Evolutionary conservation across 2,113 vertebrate species (phyloP).

Genomic region (Diglossa brunneiventris): DNA sequence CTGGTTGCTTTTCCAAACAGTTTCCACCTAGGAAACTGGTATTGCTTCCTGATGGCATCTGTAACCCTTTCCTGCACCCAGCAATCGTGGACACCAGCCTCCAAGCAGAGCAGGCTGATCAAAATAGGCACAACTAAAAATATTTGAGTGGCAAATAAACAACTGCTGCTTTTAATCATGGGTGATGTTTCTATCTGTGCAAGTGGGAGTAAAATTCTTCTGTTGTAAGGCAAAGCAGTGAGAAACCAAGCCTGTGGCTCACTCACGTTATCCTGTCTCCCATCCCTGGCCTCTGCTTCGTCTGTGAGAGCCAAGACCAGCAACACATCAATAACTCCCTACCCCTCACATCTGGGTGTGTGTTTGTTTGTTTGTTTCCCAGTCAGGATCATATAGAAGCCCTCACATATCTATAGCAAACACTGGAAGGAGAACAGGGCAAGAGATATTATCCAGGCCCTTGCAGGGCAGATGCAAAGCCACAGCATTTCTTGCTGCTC

Average conservation of each 20-base stretch:
- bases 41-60: background rate
- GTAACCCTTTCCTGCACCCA: background rate
- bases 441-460: background rate
- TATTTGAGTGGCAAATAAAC: background rate
- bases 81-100: background rate
- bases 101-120: background rate
- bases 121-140: background rate
- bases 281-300: background rate
- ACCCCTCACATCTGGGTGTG: background rate
- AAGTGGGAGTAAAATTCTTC: constrained; percentile 34
- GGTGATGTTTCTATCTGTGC: background rate
- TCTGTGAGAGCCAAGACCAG: background rate
- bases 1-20: background rate
- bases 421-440: background rate
- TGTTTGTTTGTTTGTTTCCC: background rate
- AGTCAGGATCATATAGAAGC: background rate
- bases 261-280: background rate
- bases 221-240: background rate
- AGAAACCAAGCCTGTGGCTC: background rate
- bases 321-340: background rate
- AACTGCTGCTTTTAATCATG: constrained; percentile 21
- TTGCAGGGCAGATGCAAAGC: background rate
- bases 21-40: background rate
- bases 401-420: background rate
- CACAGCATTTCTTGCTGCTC: background rate